Evolutionary conservation across 1,140 invertebrate genomes (phyloP).

Genomic region (Scaptomyza pallida): DNA sequence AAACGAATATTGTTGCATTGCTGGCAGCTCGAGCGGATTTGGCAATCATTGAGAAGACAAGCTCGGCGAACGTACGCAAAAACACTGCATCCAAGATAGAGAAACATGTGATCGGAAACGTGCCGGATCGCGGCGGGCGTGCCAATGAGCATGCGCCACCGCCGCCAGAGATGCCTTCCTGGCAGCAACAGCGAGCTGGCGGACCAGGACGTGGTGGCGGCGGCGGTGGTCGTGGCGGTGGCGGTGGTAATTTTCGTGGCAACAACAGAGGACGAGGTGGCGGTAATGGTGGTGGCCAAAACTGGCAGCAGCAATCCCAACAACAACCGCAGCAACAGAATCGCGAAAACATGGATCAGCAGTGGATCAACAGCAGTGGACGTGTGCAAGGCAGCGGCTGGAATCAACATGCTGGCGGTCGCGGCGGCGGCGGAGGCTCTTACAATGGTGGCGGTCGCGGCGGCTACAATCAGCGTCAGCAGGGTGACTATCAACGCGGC

Average conservation of each 20-base stretch:
- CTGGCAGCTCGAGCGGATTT: slow-evolving; percentile 93
- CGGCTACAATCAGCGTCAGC: slow-evolving; percentile 58
- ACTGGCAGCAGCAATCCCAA: slow-evolving; percentile 54
- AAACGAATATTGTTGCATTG: slow-evolving; percentile 89
- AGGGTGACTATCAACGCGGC: slow-evolving; percentile 56
- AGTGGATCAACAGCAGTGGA: slow-evolving; percentile 68
- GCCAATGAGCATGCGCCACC: slow-evolving; percentile 95
- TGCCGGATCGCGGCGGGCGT: slow-evolving; percentile 95
- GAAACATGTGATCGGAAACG: slow-evolving; percentile 93
- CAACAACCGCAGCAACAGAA: slow-evolving; percentile 41
- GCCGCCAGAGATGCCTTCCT: slow-evolving; percentile 97
- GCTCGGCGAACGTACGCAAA: slow-evolving; percentile 91
- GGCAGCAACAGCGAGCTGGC: slow-evolving; percentile 86
- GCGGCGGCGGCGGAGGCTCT: slow-evolving; percentile 51
- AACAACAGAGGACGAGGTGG: slow-evolving; percentile 36
- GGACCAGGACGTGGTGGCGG: slow-evolving; percentile 50
- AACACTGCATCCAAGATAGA: slow-evolving; percentile 93
- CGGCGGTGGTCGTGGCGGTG: slow-evolving; percentile 39
- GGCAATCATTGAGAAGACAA: slow-evolving; percentile 93
- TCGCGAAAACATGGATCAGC: slow-evolving; percentile 45
- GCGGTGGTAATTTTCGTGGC: slow-evolving; percentile 28
- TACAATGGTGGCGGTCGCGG: slow-evolving; percentile 71
- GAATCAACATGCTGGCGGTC: slow-evolving; percentile 56
- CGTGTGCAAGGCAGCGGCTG: slow-evolving; percentile 79
- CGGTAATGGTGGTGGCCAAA: slow-evolving; percentile 31